Base-by-base conservation (phyloP, 2,113 vertebrate species). In the Meles meles region DNA sequence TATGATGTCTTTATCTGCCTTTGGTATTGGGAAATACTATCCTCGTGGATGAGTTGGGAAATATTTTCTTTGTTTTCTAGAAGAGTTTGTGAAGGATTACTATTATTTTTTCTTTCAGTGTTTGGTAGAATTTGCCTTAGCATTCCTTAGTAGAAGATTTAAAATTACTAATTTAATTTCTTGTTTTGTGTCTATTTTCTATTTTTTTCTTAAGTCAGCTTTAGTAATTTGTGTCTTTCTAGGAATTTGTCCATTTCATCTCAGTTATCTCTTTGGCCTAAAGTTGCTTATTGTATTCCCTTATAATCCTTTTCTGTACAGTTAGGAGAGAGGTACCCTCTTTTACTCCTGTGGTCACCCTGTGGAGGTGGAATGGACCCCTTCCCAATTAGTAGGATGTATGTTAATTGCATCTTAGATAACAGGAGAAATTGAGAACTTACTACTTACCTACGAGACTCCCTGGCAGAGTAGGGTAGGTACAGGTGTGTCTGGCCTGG, bases 101-200 rank as follows among this genome's bases (percentile, higher is more conserved):
- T 76, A 69, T 83, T 95, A 72, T 71, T 96, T 83, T 92, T 96
- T 88, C 18, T 93, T 86, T 95, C 31, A 71, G 8, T 90, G 29
- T 76, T 93, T 96, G 80, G 42, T 87, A 71, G 67, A 76, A 76
- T 76, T 76, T 76, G 27, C 42, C 42, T 88, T 65, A 27, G 31
- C 20, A 84, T 95, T 88, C 23, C 80, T 80, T 94, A 47, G 61
- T 89, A 49, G 11, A 79, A 79, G 27, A 69, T 93, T 93, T 69
- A 69, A 74, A 74, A 67, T 76, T 65, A 82, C 34, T 86, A 55
- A 39, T 88, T 59, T 17, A 61, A 2, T 93, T 90, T 93, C 37
- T 79, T 83, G 8, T 94, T 92, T 15, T 87, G 37, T 69, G 34
- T 87, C 61, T 76, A 20, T 83, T 88, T 88, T 77, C 59, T 42